Evolutionary conservation across 2,113 vertebrate species (phyloP), one percentile per base, ranked within the genome.

Genomic region (Hiodon tergisus): DNA sequence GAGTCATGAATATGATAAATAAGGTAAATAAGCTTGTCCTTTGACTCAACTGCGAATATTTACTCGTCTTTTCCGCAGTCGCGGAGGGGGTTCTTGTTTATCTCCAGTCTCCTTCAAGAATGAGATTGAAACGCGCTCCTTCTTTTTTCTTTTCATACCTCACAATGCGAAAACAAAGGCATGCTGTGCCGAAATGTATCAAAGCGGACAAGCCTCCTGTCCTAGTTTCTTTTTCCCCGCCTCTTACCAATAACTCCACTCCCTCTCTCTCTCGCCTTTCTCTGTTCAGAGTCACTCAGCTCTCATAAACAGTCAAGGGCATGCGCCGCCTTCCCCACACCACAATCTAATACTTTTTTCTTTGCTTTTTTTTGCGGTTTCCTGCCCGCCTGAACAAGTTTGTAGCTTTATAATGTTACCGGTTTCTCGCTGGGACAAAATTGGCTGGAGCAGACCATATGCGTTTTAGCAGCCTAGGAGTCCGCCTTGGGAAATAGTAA

Each of bases 71-170:
- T 11, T 13, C n/a, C 14, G 16, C 77, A 76, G 76, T 72, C 75
- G 78, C 79, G 80, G 75, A 81, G 79, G 69, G 82, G 81, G 83
- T 83, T 80, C 82, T 87, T 72, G 75, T 67, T 80, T 84, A 81
- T 84, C 87, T 81, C 84, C 77, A 51, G 82, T 83, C 83, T 86
- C 86, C 82, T 86, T 89, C 88, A 86, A 86, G 89, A 84, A 86
- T 84, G 79, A 82, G 85, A 88, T 86, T 88, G 85, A 89, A 88
- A 87, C 2, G 79, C 84, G 78, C 73, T 79, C 76, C 66, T 31
- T 31, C 31, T 31, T 31, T 31, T 31, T 2, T 63, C 67, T 73
- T 68, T 50, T 46, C 4, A 80, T 68, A 50, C 75, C 81, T 78
- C 81, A 81, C 77, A 78, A 82, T 80, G 82, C 72, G n/a, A 76